Base-by-base conservation (phyloP, 2,888 invertebrate genomes). In the Azorinus chamasolen region DNA sequence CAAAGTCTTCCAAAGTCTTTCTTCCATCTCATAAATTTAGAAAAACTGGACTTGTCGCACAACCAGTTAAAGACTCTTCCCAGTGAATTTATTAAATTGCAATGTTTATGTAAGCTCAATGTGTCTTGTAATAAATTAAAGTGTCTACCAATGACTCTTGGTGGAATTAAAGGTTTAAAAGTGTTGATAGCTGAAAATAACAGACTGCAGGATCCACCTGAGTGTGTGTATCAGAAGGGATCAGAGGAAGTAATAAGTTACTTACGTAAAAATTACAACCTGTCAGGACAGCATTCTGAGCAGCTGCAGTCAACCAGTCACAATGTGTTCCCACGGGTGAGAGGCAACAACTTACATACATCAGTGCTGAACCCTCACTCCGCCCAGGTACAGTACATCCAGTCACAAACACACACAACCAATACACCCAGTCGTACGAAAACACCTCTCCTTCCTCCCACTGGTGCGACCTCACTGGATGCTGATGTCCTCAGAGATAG, bases 361-460 rank as follows among this genome's bases (percentile, higher is more conserved):
- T 86, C 91, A 4, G 90, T 89, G 16, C 85, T 86, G n/a, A 92
- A 93, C 69, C 90, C 91, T 6, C 90, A 91, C 65, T 92, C 92
- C 3, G 90, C 91, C 14, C 89, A 91, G 65, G 89, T 89, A 72
- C 90, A 92, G 72, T 93, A 93, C 72, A 91, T 92, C 18, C 92
- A 93, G 76, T 86, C 88, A 46, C 92, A 93, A 81, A 93, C 92
- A 1, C 87, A 92, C 72, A 93, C 93, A 8, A 84, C 91, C 8
- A 91, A 91, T 70, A 92, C 92, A 20, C 88, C 92, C 4, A 91
- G 88, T 70, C 72, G 92, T 39, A 90, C 92, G 51, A 91, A 91
- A 81, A 92, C 92, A 3, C 93, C 93, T 1, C 78, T 93, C 10
- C 70, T 92, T 18, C 91, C 91, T n/a, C 93, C 93, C 4, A 66